Percentiles rank a stretch among this genome's conserved stretches.
These are phyloP conservation scores for Discoglossus pictus DNA, from an alignment of 2,797 vertebrate species.

Conservation along the genomic window DNA sequence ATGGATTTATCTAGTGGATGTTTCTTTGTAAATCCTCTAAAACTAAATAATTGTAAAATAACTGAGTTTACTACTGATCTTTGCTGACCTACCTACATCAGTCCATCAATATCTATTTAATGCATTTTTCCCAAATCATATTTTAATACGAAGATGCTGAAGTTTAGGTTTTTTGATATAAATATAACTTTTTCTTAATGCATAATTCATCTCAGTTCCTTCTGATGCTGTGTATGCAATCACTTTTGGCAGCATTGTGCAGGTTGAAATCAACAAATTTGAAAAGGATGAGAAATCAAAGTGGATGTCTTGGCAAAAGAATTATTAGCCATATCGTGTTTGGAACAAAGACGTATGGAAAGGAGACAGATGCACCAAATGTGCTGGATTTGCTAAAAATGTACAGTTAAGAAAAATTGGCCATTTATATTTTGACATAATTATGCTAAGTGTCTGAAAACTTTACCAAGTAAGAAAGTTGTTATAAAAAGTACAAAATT, in stretches of 20 bases:
- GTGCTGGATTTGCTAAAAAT: conserved; percentile 60
- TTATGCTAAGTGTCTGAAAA: no score
- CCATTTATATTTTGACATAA: conserved; percentile 10
- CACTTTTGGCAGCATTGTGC: conserved; percentile 73
- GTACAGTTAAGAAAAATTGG: conserved; percentile 66
- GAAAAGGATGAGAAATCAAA: conserved; percentile 73
- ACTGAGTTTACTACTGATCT: conserved; percentile 67
- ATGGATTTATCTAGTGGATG: no score
- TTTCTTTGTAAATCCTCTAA: conserved; percentile 68
- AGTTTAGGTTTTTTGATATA: conserved; percentile 73
- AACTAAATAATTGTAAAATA: conserved; percentile 75
- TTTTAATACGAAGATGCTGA: conserved; percentile 75
- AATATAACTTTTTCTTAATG: conserved; percentile 70
- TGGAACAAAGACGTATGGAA: conserved; percentile 70
- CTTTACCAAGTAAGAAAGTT: no score
- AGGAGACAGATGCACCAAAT: conserved; percentile 65
- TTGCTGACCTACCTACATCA: conserved; percentile 62
- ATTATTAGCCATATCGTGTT: conserved; percentile 77
- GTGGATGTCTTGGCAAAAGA: conserved; percentile 70
- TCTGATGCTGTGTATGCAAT: conserved; percentile 67
- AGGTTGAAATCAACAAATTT: conserved; percentile 75
- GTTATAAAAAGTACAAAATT: no score
- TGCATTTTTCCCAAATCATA: conserved; percentile 67
- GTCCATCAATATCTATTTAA: conserved; percentile 71
- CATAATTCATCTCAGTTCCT: conserved; percentile 79